Evolutionary conservation across 2,888 invertebrate genomes (phyloP).

Genomic region (Rhabditophanes sp.): DNA sequence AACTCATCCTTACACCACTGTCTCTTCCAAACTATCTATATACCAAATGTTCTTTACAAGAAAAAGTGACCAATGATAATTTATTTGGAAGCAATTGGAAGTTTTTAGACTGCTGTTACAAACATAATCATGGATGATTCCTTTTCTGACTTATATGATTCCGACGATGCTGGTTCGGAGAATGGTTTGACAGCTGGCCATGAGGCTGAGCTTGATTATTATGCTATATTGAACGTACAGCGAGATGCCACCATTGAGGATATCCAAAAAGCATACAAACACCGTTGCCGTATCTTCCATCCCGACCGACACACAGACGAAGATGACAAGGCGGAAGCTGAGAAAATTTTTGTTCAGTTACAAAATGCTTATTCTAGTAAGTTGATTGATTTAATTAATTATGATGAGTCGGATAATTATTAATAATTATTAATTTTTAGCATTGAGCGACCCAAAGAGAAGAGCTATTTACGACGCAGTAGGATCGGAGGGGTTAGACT

Average conservation of each 20-base stretch:
- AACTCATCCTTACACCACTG: too few relatives aligned
- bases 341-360: constrained; percentile 73
- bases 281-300: constrained; percentile 78
- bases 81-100: too few relatives aligned
- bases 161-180: too few relatives aligned
- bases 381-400: constrained; percentile 4
- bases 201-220: constrained; percentile 37
- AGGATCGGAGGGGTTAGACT: constrained; percentile 76
- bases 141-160: too few relatives aligned
- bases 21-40: too few relatives aligned
- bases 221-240: constrained; percentile 37
- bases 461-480: constrained; percentile 79
- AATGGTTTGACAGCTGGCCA: too few relatives aligned
- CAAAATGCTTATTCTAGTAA: constrained; percentile 80
- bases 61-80: too few relatives aligned
- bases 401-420: not conserved
- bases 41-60: too few relatives aligned
- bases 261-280: constrained; percentile 77
- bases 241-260: constrained; percentile 64
- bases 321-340: constrained; percentile 67
- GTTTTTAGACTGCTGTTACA: too few relatives aligned
- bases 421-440: constrained; percentile 46
- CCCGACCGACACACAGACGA: constrained; percentile 85
- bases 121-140: too few relatives aligned
- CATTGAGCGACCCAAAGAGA: constrained; percentile 75